A percentile compares a stretch with the other conserved stretches of the same genome.
These are phyloP conservation scores for Peromyscus melanophrys DNA, from an alignment of 2,797 vertebrate species.

Conservation along the genomic window DNA sequence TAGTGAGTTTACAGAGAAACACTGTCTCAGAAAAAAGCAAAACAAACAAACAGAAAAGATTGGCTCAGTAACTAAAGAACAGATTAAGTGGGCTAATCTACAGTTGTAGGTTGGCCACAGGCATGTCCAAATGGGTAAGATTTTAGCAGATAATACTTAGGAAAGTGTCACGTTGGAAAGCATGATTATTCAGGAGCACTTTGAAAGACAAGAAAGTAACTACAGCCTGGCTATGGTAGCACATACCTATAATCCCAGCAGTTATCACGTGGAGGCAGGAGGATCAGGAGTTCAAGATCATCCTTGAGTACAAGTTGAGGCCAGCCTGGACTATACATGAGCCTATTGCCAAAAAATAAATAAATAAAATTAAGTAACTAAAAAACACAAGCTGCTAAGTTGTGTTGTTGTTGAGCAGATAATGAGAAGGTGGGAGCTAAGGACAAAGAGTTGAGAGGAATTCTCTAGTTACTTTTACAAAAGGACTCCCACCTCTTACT, in stretches of 20 bases:
- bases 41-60: not conserved
- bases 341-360: not conserved
- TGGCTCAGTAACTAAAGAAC: not conserved
- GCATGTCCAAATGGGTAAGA: not conserved
- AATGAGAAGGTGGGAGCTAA: not conserved
- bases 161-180: not conserved
- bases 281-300: not conserved
- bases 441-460: conserved; percentile 11
- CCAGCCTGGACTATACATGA: not conserved
- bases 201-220: conserved; percentile 41
- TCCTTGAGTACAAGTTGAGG: not conserved
- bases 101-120: not conserved
- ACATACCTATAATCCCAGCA: not conserved
- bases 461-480: not conserved
- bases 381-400: not conserved
- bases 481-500: not conserved
- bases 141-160: conserved; percentile 8
- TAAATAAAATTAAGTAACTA: not conserved
- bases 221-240: not conserved
- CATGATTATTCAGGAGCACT: not conserved
- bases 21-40: not conserved
- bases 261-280: not conserved
- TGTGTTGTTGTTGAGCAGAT: not conserved
- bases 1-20: not conserved
- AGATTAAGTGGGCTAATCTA: not conserved